Evolutionary conservation across 2,888 invertebrate species (phyloP), one percentile per base, ranked within the genome.

Genomic region (Lasioglossum oenotherae): DNA sequence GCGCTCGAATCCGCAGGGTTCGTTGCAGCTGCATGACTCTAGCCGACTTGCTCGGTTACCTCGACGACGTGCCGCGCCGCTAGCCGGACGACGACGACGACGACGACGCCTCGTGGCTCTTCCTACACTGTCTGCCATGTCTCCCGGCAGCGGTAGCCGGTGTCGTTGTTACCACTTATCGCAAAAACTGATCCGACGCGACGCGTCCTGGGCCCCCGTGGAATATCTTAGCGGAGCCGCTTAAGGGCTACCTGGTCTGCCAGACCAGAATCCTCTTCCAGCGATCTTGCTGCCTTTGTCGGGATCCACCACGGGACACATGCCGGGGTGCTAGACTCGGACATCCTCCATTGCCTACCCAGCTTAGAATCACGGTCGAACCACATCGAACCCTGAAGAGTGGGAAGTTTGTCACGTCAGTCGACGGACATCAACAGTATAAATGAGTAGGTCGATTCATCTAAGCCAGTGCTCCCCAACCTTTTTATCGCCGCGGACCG

Each of bases 141-240:
- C 69, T 77, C 81, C 78, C 83, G 79, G 78, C 81, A 80, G 60
- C 64, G 79, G 78, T 81, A 78, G 80, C 80, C 88, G 81, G 85
- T 87, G 90, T 90, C 91, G 90, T 89, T 89, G 87, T 89, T 91
- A 87, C 90, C 84, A 88, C 87, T 91, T 87, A 90, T 91, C 91
- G 87, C 91, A 90, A 91, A 91, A 91, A 91, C 88, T 85, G 87
- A 91, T 91, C 91, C 87, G 79, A 89, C 86, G 89, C 82, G 82
- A 87, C 89, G 88, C 90, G 90, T 87, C 87, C 78, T 80, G 75
- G 80, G 31, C 31, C 75, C 82, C 87, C 87, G 84, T 72, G 86
- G 90, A 90, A 90, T 90, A 90, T 64, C 82, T 89, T 90, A 90
- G 77, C 81, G 86, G 77, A 75, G 35, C 84, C 87, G 85, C 86